Evolutionary conservation across 2,113 vertebrate species (phyloP).

Genomic region (Myanophis thanlyinensis): DNA sequence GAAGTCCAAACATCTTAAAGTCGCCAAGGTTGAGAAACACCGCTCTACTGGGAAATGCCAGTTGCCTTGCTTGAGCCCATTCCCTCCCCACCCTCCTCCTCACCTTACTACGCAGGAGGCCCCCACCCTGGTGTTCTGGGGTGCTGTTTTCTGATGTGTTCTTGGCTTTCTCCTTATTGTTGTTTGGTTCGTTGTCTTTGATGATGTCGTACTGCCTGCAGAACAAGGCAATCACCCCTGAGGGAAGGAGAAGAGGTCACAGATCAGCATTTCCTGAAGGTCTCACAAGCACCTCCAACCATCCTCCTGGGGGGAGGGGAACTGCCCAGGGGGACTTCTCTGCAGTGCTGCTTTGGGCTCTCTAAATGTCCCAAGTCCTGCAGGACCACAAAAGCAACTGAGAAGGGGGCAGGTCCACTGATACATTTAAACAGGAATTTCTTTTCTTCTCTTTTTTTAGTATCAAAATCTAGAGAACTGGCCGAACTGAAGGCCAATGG

Average conservation of each 20-base stretch:
- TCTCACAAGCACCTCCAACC: not conserved
- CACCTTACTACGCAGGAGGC: conserved; percentile 93
- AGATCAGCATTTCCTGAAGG: not conserved
- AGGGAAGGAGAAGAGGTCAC: conserved; percentile 19
- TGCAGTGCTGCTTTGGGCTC: not conserved
- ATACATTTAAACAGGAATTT: not conserved
- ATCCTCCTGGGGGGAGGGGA: not conserved
- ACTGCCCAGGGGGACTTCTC: not conserved
- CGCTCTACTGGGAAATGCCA: too few relatives aligned
- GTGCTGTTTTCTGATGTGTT: conserved; percentile 94
- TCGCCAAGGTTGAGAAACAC: too few relatives aligned
- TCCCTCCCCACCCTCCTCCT: conserved; percentile 1
- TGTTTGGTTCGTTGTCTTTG: conserved; percentile 96
- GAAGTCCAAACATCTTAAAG: too few relatives aligned
- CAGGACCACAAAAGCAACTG: not conserved
- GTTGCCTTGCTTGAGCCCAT: not conserved
- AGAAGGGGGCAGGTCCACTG: not conserved
- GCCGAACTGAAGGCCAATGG: not conserved
- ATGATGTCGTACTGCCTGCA: conserved; percentile 98
- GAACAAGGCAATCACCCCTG: conserved; percentile 94
- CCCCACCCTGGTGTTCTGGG: conserved; percentile 90
- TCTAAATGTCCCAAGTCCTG: not conserved
- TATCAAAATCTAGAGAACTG: not conserved
- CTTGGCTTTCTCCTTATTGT: conserved; percentile 98
- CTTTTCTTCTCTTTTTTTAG: not conserved